phyloP scores from a whole-genome alignment of 2,113 vertebrate species.

The Bubo blakistoni region DNA sequence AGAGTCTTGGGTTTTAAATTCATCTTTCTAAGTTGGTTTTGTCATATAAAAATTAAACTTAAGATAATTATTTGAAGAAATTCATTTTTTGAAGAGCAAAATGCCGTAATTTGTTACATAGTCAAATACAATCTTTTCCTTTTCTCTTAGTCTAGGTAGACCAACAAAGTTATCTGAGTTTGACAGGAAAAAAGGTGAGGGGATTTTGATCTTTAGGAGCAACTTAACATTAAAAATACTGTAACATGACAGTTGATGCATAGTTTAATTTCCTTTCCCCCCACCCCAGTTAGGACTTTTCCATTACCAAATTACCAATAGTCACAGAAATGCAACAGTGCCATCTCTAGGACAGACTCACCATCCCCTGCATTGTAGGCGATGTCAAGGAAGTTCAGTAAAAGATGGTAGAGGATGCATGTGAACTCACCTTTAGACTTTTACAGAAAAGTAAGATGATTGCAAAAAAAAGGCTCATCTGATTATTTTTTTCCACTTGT shows the following conservation, averaged over 20 bases:
- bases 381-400: background rate
- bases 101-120: conserved; percentile 22
- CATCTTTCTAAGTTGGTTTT: background rate
- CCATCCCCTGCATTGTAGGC: background rate
- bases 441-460: background rate
- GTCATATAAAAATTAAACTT: background rate
- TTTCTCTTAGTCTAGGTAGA: conserved; percentile 30
- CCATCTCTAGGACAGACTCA: conserved; percentile 68
- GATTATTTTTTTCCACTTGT: background rate
- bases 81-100: conserved; percentile 31
- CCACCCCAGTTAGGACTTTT: background rate
- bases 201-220: background rate
- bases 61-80: conserved; percentile 10
- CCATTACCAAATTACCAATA: background rate
- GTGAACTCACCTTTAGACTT: background rate
- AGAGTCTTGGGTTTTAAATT: background rate
- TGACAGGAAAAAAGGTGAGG: conserved; percentile 26
- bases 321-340: conserved; percentile 59
- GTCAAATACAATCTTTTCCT: conserved; percentile 17
- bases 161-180: conserved; percentile 57
- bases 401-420: background rate
- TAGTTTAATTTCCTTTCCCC: background rate
- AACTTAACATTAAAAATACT: background rate
- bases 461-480: background rate
- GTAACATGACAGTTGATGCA: background rate